A percentile compares a stretch with the other conserved stretches of the same genome.
Evolutionary conservation across 2,888 invertebrate species (phyloP).

Genomic region (Lasioglossum villosulum): DNA sequence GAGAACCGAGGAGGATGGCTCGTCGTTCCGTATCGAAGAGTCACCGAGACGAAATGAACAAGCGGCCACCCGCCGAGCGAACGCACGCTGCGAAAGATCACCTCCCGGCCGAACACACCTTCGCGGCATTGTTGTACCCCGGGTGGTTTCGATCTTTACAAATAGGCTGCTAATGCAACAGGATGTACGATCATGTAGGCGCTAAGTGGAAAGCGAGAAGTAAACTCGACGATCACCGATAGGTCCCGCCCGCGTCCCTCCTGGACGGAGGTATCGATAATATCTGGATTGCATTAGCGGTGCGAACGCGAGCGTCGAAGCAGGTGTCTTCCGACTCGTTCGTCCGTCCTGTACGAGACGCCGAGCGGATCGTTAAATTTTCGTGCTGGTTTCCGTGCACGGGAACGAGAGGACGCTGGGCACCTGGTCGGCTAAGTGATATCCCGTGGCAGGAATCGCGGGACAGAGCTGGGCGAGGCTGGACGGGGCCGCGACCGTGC

Average conservation of each 20-base stretch:
- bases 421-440: constrained; percentile 46
- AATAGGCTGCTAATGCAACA: constrained; percentile 76
- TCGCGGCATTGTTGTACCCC: constrained; percentile 71
- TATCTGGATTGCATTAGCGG: constrained; percentile 43
- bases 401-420: not conserved
- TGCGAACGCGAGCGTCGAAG: not conserved
- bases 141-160: constrained; percentile 76
- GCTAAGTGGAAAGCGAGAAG: constrained; percentile 67
- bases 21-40: constrained; percentile 35
- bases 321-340: not conserved
- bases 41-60: constrained; percentile 61
- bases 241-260: constrained; percentile 33
- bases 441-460: constrained; percentile 43
- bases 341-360: not conserved
- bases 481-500: constrained; percentile 19
- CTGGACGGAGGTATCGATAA: constrained; percentile 32
- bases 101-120: constrained; percentile 68
- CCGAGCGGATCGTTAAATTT: not conserved
- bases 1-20: constrained; percentile 17
- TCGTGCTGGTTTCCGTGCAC: not conserved
- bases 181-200: constrained; percentile 59
- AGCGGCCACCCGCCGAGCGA: constrained; percentile 68
- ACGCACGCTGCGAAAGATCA: constrained; percentile 74
- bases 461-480: not conserved
- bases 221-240: constrained; percentile 60